Evolutionary conservation across 2,888 invertebrate species (phyloP), one percentile per base, ranked within the genome.

Genomic region (Trichogramma evanescens): DNA sequence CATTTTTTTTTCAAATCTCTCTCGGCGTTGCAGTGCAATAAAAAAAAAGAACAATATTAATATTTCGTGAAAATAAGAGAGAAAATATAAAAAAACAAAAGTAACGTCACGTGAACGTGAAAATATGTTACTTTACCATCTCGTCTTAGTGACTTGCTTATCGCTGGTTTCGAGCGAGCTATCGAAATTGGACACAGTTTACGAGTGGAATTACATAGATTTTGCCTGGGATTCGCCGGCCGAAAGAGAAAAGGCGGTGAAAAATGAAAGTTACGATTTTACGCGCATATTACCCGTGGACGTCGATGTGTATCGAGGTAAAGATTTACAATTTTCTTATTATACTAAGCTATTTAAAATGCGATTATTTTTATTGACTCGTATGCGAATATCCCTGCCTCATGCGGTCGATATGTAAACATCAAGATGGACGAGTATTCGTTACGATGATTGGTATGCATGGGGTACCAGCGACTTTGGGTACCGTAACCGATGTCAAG

Each of bases 191-290:
- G 49, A 60, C 9, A 52, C 64, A 0, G 78, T 86, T 53, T 87
- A 87, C 73, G 83, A 86, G 65, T 90, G 89, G 90, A 86, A 84
- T 65, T 80, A 82, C 56, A 73, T 90, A 4, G 89, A 90, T 72
- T 89, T 86, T 72, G 83, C 83, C 51, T 91, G 85, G 74, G 82
- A 83, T 0, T 80, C 83, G 0, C 74, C 77, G 9, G 74, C 77
- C 8, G 82, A 82, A 43, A 79, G 87, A 41, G 76, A 80, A 41
- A 72, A 76, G 41, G 88, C 88, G 1, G 78, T 89, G 26, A 71
- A 75, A 7, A 79, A 77, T 40, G 82, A 83, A 13, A 50, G 40
- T 46, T 69, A 68, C 51, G 50, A 66, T 58, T 48, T 50, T 26
- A 59, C 61, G 5, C 44, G 58, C n/a, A 51, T 62, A 40, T 26